phyloP scores from a whole-genome alignment of 2,888 invertebrate genomes.

The Dasysyrphus albostriatus region DNA sequence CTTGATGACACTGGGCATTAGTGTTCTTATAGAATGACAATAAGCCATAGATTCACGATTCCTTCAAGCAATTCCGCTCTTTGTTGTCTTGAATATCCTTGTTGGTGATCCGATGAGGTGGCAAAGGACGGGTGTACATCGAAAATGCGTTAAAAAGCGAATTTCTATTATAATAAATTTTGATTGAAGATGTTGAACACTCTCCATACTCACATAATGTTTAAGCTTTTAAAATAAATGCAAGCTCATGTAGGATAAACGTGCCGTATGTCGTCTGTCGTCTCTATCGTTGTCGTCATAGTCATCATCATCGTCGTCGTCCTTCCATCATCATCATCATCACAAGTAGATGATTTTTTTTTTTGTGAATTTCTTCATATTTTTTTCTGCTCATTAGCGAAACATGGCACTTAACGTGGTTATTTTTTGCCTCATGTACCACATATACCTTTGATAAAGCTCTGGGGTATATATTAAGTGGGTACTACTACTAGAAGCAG shows the following conservation, averaged over 20 bases:
- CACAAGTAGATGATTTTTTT: slow-evolving; percentile 54
- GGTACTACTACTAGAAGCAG: slow-evolving; percentile 67
- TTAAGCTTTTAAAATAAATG: slow-evolving; percentile 57
- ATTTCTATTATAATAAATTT: slow-evolving; percentile 38
- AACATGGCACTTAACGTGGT: slow-evolving; percentile 68
- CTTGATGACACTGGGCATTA: neutral
- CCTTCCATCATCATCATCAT: slow-evolving; percentile 39
- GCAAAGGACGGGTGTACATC: neutral
- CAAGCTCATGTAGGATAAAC: slow-evolving; percentile 64
- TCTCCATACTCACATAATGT: slow-evolving; percentile 7
- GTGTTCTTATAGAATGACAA: slow-evolving; percentile 43
- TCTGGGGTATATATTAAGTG: slow-evolving; percentile 73
- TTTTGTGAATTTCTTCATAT: slow-evolving; percentile 27
- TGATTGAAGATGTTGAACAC: slow-evolving; percentile 19
- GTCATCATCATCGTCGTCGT: slow-evolving; percentile 31
- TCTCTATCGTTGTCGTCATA: slow-evolving; percentile 7
- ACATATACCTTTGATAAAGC: slow-evolving; percentile 68
- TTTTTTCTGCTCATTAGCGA: slow-evolving; percentile 75
- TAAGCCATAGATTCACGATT: slow-evolving; percentile 31
- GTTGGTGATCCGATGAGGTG: slow-evolving; percentile 13
- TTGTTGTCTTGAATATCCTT: slow-evolving; percentile 2
- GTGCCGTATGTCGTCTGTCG: slow-evolving; percentile 49
- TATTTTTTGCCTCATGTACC: slow-evolving; percentile 47
- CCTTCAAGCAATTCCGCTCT: slow-evolving; percentile 55
- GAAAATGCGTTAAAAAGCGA: slow-evolving; percentile 44